Conservation (phyloP, 1,140 invertebrate species). For the Brachionus rubens region DNA sequence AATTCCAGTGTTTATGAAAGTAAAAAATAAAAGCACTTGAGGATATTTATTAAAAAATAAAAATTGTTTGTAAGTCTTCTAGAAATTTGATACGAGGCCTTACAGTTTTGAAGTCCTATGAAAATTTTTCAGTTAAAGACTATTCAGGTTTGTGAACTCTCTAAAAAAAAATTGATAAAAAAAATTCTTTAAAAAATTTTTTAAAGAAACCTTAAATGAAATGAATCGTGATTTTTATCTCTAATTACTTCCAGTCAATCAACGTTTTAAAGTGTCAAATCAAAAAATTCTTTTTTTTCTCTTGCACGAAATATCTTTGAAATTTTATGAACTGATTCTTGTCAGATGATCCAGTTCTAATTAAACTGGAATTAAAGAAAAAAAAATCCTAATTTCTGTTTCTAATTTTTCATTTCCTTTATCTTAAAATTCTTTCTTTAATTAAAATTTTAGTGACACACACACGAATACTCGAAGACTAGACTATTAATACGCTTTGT, state of each 20-base stretch:
- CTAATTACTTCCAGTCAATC: slow-evolving; percentile 37
- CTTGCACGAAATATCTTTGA: not conserved
- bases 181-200: too few relatives aligned
- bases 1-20: too few relatives aligned
- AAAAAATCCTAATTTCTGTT: not conserved
- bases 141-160: not conserved
- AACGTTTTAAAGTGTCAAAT: slow-evolving; percentile 1
- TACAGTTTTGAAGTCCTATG: not conserved
- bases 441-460: slow-evolving; percentile 29
- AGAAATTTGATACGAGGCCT: too few relatives aligned
- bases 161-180: not conserved
- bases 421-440: not conserved
- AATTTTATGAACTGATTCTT: slow-evolving; percentile 11
- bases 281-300: not conserved
- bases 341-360: slow-evolving; percentile 33
- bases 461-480: too few relatives aligned
- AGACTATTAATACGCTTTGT: too few relatives aligned
- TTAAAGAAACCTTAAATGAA: slow-evolving; percentile 11
- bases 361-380: slow-evolving; percentile 31
- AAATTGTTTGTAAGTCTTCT: too few relatives aligned
- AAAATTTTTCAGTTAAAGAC: slow-evolving; percentile 37
- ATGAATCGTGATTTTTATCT: not conserved
- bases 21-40: too few relatives aligned
- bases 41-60: too few relatives aligned
- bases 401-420: not conserved